These are phyloP conservation scores for Cinclus mexicanus DNA, from an alignment of 2,113 vertebrate genomes.

Conservation along the genomic window DNA sequence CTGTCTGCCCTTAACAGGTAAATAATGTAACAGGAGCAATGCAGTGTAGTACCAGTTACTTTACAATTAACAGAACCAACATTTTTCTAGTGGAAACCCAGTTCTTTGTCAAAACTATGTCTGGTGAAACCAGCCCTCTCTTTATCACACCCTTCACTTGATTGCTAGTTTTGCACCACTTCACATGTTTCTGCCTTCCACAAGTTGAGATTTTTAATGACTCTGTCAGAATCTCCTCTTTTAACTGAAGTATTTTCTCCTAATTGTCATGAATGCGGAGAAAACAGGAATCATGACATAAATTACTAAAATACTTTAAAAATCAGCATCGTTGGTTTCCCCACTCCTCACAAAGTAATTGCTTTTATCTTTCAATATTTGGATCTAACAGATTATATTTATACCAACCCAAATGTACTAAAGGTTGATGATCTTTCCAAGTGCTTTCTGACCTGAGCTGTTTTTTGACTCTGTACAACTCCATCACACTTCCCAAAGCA, in stretches of 20 bases:
- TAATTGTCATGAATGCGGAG: background rate
- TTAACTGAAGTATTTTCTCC: background rate
- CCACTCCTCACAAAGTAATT: background rate
- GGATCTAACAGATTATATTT: background rate
- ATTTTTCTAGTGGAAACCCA: background rate
- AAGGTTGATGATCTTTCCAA: background rate
- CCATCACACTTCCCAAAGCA: background rate
- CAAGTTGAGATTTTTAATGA: background rate
- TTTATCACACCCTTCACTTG: background rate
- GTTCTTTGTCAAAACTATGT: background rate
- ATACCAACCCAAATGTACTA: background rate
- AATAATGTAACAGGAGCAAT: background rate
- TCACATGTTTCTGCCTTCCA: background rate
- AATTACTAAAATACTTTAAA: background rate
- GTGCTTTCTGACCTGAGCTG: background rate
- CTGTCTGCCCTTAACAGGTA: background rate
- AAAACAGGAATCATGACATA: background rate
- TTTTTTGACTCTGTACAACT: background rate
- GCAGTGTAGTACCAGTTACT: background rate
- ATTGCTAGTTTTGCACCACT: background rate
- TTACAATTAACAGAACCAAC: background rate
- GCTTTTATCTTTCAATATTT: background rate
- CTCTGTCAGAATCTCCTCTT: background rate
- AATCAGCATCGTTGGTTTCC: background rate
- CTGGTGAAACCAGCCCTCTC: background rate